Base-by-base conservation (phyloP, 2,888 invertebrate genomes). In the Nomada fabriciana region DNA sequence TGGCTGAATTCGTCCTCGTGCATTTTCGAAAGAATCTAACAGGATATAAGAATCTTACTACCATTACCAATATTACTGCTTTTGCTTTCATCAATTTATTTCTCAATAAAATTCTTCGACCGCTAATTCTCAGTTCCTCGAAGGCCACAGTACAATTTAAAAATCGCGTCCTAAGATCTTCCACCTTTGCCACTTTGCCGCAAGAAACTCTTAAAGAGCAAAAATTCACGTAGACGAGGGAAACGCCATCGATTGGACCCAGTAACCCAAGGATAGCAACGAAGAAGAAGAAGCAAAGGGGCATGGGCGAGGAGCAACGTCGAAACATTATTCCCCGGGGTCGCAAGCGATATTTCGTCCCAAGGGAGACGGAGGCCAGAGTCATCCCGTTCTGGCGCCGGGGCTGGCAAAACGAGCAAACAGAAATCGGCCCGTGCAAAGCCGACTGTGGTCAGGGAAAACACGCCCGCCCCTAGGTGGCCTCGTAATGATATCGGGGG, bases 351-450 rank as follows among this genome's bases (percentile, higher is more conserved):
- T 81, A 84, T 87, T 84, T 87, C 71, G 80, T 85, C 73, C 71
- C 81, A 72, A 77, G 83, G 76, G 89, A 82, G 80, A 70, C 75
- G 80, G 85, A 85, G 90, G 87, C 88, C 84, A 83, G 88, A 90
- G 89, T 89, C 89, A 89, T 91, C 89, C 89, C 89, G 88, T 87
- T 86, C 90, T 90, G 92, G 92, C 92, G 92, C 92, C 93, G 92
- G 88, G 88, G 89, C 88, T 89, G 90, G 88, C 86, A 83, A 82
- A 86, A 87, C 80, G 83, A 76, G 75, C 81, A 84, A 85, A 82
- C 75, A 82, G 75, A 80, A 69, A 73, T 71, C 55, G 60, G 67
- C 63, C 72, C 76, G 69, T 74, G 74, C 57, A n/a, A 65, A 67
- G 73, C 73, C 76, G 64, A 80, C 76, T 83, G 83, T 83, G 86